These are phyloP conservation scores for Hypanus sabinus DNA, from an alignment of 2,113 vertebrate species.

Conservation along the genomic window DNA sequence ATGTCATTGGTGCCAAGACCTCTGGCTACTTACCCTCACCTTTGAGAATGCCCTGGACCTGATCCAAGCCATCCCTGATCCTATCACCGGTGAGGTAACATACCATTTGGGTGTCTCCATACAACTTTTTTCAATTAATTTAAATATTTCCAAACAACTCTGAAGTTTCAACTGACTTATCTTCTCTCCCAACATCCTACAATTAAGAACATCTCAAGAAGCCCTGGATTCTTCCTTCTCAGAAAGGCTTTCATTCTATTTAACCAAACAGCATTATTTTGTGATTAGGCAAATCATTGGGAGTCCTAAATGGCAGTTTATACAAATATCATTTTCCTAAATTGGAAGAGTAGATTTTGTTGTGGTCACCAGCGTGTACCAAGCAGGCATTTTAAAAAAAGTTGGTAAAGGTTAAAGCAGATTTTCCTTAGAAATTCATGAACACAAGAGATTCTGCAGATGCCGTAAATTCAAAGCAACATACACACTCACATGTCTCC, in stretches of 20 bases:
- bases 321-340: not conserved
- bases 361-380: not conserved
- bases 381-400: not conserved
- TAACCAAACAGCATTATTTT: not conserved
- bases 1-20: no score
- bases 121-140: no score
- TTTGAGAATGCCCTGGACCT: no score
- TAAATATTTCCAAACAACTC: not conserved
- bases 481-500: no score
- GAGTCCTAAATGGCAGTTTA: no score
- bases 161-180: slow-evolving; percentile 8
- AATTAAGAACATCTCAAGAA: not conserved
- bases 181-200: not conserved
- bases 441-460: no score
- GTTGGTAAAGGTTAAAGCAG: not conserved
- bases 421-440: not conserved
- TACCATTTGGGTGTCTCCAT: no score
- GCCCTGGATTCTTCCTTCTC: not conserved
- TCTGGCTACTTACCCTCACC: no score
- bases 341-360: not conserved
- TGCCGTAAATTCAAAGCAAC: no score
- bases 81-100: no score
- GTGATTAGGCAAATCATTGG: not conserved
- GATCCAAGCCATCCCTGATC: no score
- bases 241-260: not conserved